phyloP scores from a whole-genome alignment of 2,797 vertebrate species.

The Anabas testudineus region DNA sequence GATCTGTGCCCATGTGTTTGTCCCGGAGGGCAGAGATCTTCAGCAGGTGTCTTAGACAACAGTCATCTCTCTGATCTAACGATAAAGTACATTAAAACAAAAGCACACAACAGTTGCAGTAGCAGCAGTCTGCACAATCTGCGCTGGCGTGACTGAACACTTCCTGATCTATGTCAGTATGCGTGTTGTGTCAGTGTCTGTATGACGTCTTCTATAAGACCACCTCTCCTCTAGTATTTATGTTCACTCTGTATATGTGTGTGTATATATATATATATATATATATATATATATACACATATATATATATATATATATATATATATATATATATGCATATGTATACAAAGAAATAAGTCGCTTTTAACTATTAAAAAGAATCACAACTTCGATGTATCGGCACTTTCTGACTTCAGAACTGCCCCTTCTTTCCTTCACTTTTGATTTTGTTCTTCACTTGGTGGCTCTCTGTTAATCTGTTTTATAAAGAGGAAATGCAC shows the following conservation, averaged over 20 bases:
- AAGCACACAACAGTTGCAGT: slow-evolving; percentile 39
- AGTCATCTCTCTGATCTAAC: slow-evolving; percentile 32
- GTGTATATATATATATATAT: too few species aligned
- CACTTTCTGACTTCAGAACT: too few species aligned
- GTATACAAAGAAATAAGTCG: too few species aligned
- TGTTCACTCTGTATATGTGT: too few species aligned
- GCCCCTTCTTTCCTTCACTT: too few species aligned
- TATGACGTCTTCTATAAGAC: slow-evolving; percentile 57
- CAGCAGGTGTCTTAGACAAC: slow-evolving; percentile 30
- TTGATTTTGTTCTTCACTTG: not conserved
- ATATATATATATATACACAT: too few species aligned
- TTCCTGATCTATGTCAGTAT: slow-evolving; percentile 80
- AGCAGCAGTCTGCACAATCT: slow-evolving; percentile 57
- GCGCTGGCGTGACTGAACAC: slow-evolving; percentile 69
- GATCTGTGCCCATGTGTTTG: slow-evolving; percentile 73
- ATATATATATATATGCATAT: too few species aligned
- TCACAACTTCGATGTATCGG: too few species aligned
- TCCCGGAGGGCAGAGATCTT: slow-evolving; percentile 45
- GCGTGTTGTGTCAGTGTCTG: slow-evolving; percentile 47
- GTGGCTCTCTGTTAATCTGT: not conserved
- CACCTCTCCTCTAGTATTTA: slow-evolving; percentile 18
- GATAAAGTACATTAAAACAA: slow-evolving; percentile 1
- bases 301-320: too few species aligned
- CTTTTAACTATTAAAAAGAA: too few species aligned
- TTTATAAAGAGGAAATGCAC: not conserved